phyloP scores from a whole-genome alignment of 2,888 invertebrate genomes.

The Pristionchus arcanus region DNA sequence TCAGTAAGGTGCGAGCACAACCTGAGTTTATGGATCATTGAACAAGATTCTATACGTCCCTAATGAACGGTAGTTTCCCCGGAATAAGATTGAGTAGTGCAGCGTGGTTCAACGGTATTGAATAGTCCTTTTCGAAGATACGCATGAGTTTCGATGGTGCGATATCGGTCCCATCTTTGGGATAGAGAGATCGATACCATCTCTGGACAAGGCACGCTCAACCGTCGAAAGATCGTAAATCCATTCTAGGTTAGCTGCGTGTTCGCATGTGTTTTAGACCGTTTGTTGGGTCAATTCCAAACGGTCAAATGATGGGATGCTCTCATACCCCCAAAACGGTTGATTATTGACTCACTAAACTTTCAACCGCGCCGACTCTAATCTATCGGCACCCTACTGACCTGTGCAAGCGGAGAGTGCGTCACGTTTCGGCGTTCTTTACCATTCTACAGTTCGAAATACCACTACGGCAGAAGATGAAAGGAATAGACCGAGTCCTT shows the following conservation, averaged over 20 bases:
- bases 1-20: background rate
- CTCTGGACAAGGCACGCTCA: background rate
- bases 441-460: too few species aligned
- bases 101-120: background rate
- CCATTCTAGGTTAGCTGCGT: background rate
- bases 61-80: background rate
- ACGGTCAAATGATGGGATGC: background rate
- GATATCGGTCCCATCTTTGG: background rate
- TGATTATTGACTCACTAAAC: background rate
- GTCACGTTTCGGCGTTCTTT: background rate
- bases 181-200: background rate
- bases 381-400: background rate
- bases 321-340: background rate
- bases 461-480: too few species aligned
- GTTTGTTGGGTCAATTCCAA: background rate
- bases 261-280: background rate
- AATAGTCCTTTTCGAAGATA: background rate
- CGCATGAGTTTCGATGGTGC: background rate
- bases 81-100: too few species aligned
- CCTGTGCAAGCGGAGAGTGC: background rate
- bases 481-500: too few species aligned
- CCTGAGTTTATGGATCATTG: background rate
- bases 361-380: background rate
- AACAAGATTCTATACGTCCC: background rate
- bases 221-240: background rate